These are phyloP conservation scores for Notothenia rossii DNA, from an alignment of 2,113 vertebrate species.

Conservation along the genomic window DNA sequence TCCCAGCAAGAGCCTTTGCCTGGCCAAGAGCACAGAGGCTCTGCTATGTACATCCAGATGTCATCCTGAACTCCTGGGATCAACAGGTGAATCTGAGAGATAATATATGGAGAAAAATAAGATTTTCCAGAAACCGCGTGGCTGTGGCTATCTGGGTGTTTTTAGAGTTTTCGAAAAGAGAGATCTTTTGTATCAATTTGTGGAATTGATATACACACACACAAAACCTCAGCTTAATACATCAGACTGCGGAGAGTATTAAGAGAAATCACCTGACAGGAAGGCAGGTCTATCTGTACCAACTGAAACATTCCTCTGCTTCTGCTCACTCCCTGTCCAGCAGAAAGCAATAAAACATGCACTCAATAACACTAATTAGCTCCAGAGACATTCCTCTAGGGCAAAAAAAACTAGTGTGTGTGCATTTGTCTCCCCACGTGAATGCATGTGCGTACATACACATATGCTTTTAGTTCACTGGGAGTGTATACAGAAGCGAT, in stretches of 20 bases:
- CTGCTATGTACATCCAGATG: constrained; percentile 75
- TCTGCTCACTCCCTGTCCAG: constrained; percentile 72
- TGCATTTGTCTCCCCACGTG: constrained; percentile 39
- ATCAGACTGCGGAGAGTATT: constrained; percentile 46
- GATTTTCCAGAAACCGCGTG: constrained; percentile 11
- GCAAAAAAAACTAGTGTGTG: constrained; percentile 21
- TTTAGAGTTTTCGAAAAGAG: constrained; percentile 1
- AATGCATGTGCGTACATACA: constrained; percentile 21
- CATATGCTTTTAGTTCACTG: constrained; percentile 34
- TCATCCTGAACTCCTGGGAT: constrained; percentile 63
- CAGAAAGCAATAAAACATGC: constrained; percentile 73
- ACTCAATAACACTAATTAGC: constrained; percentile 81
- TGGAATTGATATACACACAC: constrained; percentile 55
- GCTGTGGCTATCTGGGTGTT: constrained; percentile 36
- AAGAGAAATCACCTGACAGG: constrained; percentile 70
- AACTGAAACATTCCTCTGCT: constrained; percentile 71
- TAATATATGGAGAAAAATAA: constrained; percentile 32
- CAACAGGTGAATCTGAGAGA: constrained; percentile 75
- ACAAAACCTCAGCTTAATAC: constrained; percentile 18
- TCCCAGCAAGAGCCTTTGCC: constrained; percentile 69
- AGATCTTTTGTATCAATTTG: constrained; percentile 40
- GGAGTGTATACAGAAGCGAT: constrained; percentile 59
- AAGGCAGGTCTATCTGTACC: constrained; percentile 59
- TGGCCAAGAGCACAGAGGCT: constrained; percentile 60
- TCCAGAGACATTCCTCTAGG: constrained; percentile 78